phyloP scores from a whole-genome alignment of 1,140 invertebrate genomes.

The Calycopis cecrops region DNA sequence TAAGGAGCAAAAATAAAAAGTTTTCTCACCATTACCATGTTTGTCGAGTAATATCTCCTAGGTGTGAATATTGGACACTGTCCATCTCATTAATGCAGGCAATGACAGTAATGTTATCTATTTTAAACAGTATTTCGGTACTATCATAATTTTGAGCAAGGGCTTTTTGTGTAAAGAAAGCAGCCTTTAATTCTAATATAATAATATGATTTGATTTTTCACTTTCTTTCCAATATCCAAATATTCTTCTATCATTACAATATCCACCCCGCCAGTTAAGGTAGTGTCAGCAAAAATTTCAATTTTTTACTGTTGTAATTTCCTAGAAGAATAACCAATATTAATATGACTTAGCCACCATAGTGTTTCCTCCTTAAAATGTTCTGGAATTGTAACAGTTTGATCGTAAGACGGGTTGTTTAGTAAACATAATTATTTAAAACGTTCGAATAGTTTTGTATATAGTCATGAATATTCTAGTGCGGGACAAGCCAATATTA shows the following conservation, averaged over 20 bases:
- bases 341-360: no score
- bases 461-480: no score
- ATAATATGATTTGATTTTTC: not conserved
- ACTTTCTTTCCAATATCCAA: slow-evolving; percentile 1
- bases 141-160: not conserved
- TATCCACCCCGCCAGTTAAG: not conserved
- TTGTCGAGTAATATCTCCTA: not conserved
- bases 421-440: no score
- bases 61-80: no score
- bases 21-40: not conserved
- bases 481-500: no score
- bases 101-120: not conserved
- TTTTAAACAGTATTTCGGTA: not conserved
- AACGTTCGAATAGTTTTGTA: no score
- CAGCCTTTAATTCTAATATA: slow-evolving; percentile 3
- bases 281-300: no score
- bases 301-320: no score
- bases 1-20: not conserved
- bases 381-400: no score
- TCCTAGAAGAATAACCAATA: not conserved
- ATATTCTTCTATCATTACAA: slow-evolving; percentile 4
- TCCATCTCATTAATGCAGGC: slow-evolving; percentile 6
- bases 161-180: not conserved
- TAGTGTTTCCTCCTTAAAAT: no score
- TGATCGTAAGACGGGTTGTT: no score